Evolutionary conservation across 2,888 invertebrate genomes (phyloP).

Genomic region (Syrphus vitripennis): DNA sequence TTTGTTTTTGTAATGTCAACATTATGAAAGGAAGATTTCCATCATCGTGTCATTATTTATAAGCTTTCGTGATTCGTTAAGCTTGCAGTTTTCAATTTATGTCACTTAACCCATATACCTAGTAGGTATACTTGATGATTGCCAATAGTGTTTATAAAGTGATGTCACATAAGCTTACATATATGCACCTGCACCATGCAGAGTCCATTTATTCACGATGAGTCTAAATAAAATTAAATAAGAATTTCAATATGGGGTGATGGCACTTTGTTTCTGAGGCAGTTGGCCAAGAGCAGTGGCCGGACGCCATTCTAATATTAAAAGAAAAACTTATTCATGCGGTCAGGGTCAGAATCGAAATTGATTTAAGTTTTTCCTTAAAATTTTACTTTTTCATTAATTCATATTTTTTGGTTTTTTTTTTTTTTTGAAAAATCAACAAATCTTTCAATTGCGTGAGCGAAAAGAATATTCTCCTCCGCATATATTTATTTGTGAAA

Average conservation of each 20-base stretch:
- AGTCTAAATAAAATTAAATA: not conserved
- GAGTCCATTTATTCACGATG: not conserved
- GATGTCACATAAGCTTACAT: slow-evolving; percentile 1
- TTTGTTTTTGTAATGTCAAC: slow-evolving; percentile 51
- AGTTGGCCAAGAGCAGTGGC: slow-evolving; percentile 45
- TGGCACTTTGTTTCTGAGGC: slow-evolving; percentile 3
- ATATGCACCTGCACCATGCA: not conserved
- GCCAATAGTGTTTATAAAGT: not conserved
- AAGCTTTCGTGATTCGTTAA: slow-evolving; percentile 27
- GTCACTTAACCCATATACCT: slow-evolving; percentile 14
- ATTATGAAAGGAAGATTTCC: not conserved
- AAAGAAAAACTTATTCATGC: slow-evolving; percentile 37
- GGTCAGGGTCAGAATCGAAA: slow-evolving; percentile 48
- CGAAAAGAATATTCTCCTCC: not conserved
- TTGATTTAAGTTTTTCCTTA: not conserved
- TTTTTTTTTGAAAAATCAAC: not conserved
- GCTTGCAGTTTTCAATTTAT: slow-evolving; percentile 23
- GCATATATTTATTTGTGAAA: slow-evolving; percentile 40
- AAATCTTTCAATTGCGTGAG: not conserved
- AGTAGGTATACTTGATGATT: slow-evolving; percentile 2
- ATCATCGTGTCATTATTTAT: slow-evolving; percentile 30
- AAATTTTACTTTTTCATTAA: not conserved
- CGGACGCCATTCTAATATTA: slow-evolving; percentile 49
- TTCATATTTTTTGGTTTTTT: no score
- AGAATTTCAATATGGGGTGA: not conserved